Base-by-base conservation (phyloP, 2,888 invertebrate species). In the Lasioglossum morio region DNA sequence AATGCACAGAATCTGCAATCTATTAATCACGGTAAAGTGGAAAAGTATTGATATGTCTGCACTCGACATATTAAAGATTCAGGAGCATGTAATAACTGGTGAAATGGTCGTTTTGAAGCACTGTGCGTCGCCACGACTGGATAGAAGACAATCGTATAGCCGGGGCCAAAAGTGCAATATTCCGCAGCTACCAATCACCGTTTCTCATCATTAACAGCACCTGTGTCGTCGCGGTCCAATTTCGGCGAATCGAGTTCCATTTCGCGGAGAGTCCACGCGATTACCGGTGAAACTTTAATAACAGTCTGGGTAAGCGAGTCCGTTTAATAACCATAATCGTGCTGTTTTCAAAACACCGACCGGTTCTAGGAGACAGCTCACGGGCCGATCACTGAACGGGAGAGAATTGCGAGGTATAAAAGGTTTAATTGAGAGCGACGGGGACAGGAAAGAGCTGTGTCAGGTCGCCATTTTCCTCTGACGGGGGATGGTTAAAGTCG, bases 391-490 rank as follows among this genome's bases (percentile, higher is more conserved):
- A 27, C 43, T 69, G 69, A 8, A 34, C 78, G 23, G 23, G 19
- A 37, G 23, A 34, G 10, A n/a, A 4, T 57, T 72, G 34, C 19
- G 30, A 23, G 43, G 76, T 74, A 86, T 87, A 90, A 90, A 90
- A 87, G 82, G 80, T 74, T 86, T 90, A 90, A 90, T 89, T 89
- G 90, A 86, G 87, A 82, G 80, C 81, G 76, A 89, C 46, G 77
- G 40, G 63, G n/a, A 74, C 72, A 34, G 77, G 72, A 72, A 53
- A 72, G 83, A 60, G 79, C 77, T 80, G 83, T 86, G 90, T 87
- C 88, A 82, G 85, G 82, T 87, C 82, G 90, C 91, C 91, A 91
- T 91, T 89, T 90, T 46, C 87, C 79, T 84, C 77, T 86, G 90
- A 91, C 88, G 86, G 84, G 5, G 84, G 66, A 53, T 77, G 83